Conservation (phyloP, 2,797 vertebrate species). For the Todus mexicanus region DNA sequence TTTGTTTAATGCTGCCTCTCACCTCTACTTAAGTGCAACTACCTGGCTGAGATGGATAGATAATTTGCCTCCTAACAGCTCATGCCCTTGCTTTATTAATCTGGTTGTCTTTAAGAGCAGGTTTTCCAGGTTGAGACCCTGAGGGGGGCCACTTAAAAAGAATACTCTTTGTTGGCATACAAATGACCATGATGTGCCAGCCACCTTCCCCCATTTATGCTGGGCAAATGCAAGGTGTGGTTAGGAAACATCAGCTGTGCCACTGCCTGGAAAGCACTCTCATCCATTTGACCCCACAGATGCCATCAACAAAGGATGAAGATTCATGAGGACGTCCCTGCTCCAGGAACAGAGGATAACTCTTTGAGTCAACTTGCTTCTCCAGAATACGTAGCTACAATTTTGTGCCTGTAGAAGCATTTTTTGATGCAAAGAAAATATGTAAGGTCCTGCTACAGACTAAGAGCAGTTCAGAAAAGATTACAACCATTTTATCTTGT, state of each 20-base stretch:
- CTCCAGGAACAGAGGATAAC: background rate
- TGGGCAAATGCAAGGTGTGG: background rate
- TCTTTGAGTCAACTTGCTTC: background rate
- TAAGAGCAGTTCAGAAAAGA: background rate
- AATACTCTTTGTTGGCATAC: background rate
- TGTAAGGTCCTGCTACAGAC: background rate
- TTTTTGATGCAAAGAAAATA: background rate
- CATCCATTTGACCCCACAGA: background rate
- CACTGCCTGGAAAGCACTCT: background rate
- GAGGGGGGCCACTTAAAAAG: background rate
- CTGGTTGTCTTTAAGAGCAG: constrained; percentile 5
- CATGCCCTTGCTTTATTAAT: constrained; percentile 7
- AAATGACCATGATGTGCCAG: background rate
- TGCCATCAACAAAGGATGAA: background rate
- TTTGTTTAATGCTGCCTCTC: background rate
- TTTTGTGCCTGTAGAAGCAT: background rate
- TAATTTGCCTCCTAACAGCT: constrained; percentile 4
- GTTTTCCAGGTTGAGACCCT: background rate
- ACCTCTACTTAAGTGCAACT: constrained; percentile 8
- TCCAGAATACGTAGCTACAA: background rate
- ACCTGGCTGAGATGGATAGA: background rate
- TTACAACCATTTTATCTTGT: background rate
- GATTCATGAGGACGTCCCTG: background rate
- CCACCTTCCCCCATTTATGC: background rate
- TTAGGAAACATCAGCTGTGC: background rate